Base-by-base conservation (phyloP, 2,113 vertebrate genomes). In the Lophius piscatorius region DNA sequence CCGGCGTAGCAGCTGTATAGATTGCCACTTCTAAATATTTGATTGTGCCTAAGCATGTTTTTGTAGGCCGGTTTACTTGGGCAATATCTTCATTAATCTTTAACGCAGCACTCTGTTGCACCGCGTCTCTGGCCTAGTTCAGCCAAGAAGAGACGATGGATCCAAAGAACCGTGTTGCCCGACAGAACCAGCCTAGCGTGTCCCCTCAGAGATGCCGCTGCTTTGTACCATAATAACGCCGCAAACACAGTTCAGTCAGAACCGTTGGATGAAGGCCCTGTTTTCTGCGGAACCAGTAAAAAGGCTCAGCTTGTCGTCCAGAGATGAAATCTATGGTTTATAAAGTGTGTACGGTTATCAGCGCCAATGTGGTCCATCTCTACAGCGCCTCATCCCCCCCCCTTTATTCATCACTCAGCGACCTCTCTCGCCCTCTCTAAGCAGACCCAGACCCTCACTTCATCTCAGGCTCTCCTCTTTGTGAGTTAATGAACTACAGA, bases 71-170 rank as follows among this genome's bases (percentile, higher is more conserved):
- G 64, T 75, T 77, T 74, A 73, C 62, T 83, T 54, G 39, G 67
- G 71, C 74, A 68, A 48, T 76, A 50, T 61, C 56, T 49, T 78
- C 80, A 88, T 90, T 60, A 87, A 89, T 85, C 62, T 88, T 88
- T 87, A 66, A 88, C 58, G 21, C 47, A 14, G 45, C 47, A 23
- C 49, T 57, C 59, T 49, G 50, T 74, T 31, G 64, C 41, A 7
- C 55, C 44, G 56, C 40, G 48, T 56, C 57, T 70, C 50, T 65
- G 65, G 42, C 73, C 70, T 77, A 71, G 69, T 82, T 84, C 17
- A 75, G 58, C 71, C 81, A 76, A 56, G 21, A 31, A 54, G 58
- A 76, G 52, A 47, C 51, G 69, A 61, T 50, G 41, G 26, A 63
- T 65, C 52, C 13, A 65, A 21, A 10, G 5, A 58, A 54, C 55